Conservation (phyloP, 2,113 vertebrate species). For the Barnardius zonarius region DNA sequence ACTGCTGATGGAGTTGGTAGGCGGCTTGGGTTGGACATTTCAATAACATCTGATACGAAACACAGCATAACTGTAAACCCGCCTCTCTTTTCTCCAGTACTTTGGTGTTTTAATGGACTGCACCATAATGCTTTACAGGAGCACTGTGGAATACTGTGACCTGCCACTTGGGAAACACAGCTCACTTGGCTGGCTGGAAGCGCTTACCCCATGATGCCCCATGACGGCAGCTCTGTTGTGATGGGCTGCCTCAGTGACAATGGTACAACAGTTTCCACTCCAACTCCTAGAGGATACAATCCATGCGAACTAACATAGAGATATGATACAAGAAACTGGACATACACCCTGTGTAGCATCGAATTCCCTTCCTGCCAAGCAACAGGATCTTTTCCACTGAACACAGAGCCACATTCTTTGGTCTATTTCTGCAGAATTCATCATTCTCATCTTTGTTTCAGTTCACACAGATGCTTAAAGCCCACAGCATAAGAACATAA, state of each 20-base stretch:
- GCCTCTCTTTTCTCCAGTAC: background rate
- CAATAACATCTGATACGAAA: background rate
- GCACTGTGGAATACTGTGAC: background rate
- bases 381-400: background rate
- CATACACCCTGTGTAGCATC: accelerated
- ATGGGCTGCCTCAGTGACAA: background rate
- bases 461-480: background rate
- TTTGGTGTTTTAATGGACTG: background rate
- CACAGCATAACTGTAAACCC: background rate
- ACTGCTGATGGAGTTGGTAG: background rate
- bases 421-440: background rate
- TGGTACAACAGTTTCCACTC: background rate
- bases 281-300: too few species aligned
- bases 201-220: background rate
- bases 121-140: background rate
- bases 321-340: background rate
- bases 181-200: accelerated
- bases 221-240: accelerated
- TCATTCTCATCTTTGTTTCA: background rate
- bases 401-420: too few species aligned
- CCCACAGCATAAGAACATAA: background rate
- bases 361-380: background rate
- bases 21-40: background rate
- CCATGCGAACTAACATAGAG: accelerated
- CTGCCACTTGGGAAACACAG: accelerated